Evolutionary conservation across 2,888 invertebrate species (phyloP).

Genomic region (Lasioglossum zephyrum): DNA sequence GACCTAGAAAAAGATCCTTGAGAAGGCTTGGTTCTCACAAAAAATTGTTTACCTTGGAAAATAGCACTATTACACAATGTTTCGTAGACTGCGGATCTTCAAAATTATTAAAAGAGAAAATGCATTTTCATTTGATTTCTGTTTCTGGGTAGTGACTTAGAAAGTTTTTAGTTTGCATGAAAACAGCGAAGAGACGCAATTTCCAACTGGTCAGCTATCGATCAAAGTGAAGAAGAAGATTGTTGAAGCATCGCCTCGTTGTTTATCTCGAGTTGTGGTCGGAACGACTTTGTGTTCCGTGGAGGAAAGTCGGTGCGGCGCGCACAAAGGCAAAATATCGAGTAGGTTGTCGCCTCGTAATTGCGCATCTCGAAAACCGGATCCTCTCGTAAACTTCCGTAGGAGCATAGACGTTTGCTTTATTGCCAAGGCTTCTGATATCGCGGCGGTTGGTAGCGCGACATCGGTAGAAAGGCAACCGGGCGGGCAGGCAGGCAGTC

Average conservation of each 20-base stretch:
- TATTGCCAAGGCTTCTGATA: slow-evolving; percentile 81
- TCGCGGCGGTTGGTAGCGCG: slow-evolving; percentile 76
- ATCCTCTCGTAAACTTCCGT: slow-evolving; percentile 70
- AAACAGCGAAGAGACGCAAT: too few relatives aligned
- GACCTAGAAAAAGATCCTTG: too few relatives aligned
- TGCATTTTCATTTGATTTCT: too few relatives aligned
- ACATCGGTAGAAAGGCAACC: slow-evolving; percentile 75
- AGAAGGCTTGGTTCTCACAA: too few relatives aligned
- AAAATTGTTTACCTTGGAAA: too few relatives aligned
- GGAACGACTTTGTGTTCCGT: not conserved
- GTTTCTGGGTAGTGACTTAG: too few relatives aligned
- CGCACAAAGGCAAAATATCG: slow-evolving; percentile 53
- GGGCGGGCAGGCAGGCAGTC: not conserved
- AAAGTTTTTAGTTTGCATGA: too few relatives aligned
- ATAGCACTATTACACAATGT: too few relatives aligned
- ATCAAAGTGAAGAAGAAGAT: not conserved
- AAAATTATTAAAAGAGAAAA: too few relatives aligned
- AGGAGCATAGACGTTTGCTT: slow-evolving; percentile 77
- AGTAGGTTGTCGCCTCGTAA: slow-evolving; percentile 75
- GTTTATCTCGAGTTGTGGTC: not conserved
- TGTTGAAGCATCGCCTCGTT: not conserved
- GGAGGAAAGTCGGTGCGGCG: slow-evolving; percentile 9
- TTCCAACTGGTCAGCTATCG: not conserved
- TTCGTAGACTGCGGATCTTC: too few relatives aligned
- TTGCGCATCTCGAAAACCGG: slow-evolving; percentile 68